Conservation (phyloP, 2,113 vertebrate species). For the Tachysurus fulvidraco region DNA sequence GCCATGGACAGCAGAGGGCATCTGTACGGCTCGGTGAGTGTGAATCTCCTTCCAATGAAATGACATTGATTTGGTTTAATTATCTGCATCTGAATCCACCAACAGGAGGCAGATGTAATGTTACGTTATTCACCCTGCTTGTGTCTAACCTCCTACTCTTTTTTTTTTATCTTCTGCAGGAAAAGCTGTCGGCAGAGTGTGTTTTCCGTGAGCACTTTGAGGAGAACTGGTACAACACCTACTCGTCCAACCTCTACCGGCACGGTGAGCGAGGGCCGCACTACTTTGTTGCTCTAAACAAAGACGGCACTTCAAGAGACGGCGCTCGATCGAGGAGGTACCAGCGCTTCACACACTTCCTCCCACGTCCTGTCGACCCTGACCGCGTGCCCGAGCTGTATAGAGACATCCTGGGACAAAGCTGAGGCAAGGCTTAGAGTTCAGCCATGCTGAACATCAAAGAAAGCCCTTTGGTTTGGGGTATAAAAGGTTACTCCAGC, state of each 20-base stretch:
- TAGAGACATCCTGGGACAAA: conserved; percentile 95
- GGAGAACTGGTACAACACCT: conserved; percentile 99
- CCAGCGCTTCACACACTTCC: conserved; percentile 98
- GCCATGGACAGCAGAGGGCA: conserved; percentile 95
- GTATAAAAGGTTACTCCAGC: not conserved
- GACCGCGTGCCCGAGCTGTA: conserved; percentile 97
- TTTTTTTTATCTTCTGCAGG: conserved; percentile 73
- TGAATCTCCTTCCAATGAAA: not conserved
- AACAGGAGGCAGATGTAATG: not conserved
- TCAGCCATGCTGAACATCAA: not conserved
- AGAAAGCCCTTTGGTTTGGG: not conserved
- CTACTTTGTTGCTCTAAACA: conserved; percentile 96
- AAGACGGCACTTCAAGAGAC: conserved; percentile 91
- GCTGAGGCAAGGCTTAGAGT: conserved; percentile 73
- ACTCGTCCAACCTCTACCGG: conserved; percentile 97
- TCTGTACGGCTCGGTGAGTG: conserved; percentile 94
- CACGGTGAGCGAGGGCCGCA: conserved; percentile 90
- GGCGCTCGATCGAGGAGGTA: conserved; percentile 93
- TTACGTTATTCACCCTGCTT: not conserved
- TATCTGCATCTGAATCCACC: not conserved
- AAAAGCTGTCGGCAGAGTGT: conserved; percentile 92
- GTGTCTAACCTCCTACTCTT: not conserved
- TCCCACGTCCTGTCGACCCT: conserved; percentile 96
- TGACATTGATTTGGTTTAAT: not conserved
- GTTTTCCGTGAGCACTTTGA: conserved; percentile 98